A percentile compares a stretch with the other conserved stretches of the same genome.
phyloP scores from a whole-genome alignment of 2,888 invertebrate genomes.

The Sarcophaga variegata region DNA sequence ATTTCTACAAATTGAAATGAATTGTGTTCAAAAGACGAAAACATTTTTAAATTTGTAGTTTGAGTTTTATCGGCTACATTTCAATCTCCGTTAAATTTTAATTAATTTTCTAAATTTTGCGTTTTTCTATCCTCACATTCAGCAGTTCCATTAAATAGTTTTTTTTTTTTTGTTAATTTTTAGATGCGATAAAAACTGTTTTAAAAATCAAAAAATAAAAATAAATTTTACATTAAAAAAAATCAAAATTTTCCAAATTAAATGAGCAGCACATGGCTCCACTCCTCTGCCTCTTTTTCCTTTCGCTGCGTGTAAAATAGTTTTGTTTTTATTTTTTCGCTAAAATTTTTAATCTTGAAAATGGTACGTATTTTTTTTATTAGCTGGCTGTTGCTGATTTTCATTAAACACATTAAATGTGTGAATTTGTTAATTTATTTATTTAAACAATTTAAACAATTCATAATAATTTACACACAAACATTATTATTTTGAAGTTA shows the following conservation, averaged over 20 bases:
- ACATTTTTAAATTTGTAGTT: not conserved
- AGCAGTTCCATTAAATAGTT: constrained; percentile 23
- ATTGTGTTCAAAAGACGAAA: too few species aligned
- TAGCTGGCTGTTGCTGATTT: not conserved
- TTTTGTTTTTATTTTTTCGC: not conserved
- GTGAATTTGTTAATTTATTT: constrained; percentile 14
- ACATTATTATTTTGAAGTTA: constrained; percentile 32
- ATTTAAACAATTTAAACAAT: constrained; percentile 22
- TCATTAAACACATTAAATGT: constrained; percentile 36
- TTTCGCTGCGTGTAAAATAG: not conserved
- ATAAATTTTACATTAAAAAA: not conserved
- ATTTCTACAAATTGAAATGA: too few species aligned
- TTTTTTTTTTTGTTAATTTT: not conserved
- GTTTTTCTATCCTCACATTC: not conserved
- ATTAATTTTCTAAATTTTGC: not conserved
- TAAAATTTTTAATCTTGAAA: constrained; percentile 38
- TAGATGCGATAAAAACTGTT: constrained; percentile 1
- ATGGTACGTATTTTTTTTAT: not conserved
- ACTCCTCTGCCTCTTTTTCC: not conserved
- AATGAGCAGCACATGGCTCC: not conserved
- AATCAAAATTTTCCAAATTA: not conserved
- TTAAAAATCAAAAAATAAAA: not conserved
- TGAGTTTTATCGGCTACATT: constrained; percentile 3
- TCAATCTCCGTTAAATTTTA: constrained; percentile 20
- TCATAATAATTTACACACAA: constrained; percentile 31